A percentile compares a stretch with the other conserved stretches of the same genome.
Conservation (phyloP, 2,113 vertebrate species). For the Gopherus evgoodei region DNA sequence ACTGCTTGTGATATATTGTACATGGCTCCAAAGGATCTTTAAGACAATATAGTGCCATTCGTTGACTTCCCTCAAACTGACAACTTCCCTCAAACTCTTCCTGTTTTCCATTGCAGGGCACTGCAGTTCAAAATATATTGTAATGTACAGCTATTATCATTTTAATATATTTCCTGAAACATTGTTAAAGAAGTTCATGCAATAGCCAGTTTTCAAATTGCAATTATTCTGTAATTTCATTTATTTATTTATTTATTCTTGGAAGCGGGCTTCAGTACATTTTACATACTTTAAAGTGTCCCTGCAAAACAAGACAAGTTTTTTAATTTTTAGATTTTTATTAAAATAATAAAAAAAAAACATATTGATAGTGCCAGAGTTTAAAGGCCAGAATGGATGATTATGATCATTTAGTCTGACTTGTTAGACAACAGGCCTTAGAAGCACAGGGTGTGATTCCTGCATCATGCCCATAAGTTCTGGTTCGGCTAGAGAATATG, state of each 20-base stretch:
- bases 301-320: neutral
- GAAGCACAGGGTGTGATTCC: neutral
- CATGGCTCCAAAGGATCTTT: neutral
- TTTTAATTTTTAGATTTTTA: neutral
- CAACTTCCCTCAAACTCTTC: neutral
- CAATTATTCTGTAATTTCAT: neutral
- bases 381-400: neutral
- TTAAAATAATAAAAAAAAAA: neutral
- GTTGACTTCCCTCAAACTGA: neutral
- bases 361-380: neutral
- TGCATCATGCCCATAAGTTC: neutral
- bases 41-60: neutral
- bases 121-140: neutral
- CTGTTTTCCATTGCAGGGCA: neutral
- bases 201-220: neutral
- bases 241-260: neutral
- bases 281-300: neutral
- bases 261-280: neutral
- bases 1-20: fast-evolving
- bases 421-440: neutral
- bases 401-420: neutral
- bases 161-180: neutral
- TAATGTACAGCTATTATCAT: neutral
- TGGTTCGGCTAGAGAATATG: neutral
- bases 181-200: neutral